These are phyloP conservation scores for Meteorus colon DNA, from an alignment of 2,888 invertebrate genomes.

Conservation along the genomic window DNA sequence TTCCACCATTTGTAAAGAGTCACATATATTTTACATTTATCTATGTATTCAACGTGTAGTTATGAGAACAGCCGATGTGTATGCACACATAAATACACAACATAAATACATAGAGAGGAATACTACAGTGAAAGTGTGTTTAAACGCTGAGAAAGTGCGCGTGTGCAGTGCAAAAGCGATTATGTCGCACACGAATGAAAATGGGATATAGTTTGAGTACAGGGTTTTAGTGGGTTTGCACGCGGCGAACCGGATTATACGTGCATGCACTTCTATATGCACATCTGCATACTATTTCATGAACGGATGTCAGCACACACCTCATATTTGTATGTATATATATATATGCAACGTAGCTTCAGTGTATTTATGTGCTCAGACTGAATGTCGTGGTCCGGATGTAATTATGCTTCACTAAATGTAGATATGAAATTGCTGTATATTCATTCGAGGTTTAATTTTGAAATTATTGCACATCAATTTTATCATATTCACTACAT, in stretches of 20 bases:
- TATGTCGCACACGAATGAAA: constrained; percentile 36
- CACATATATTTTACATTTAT: background rate
- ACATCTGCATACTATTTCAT: constrained; percentile 32
- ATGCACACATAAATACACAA: background rate
- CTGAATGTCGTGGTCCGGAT: constrained; percentile 23
- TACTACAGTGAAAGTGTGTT: background rate
- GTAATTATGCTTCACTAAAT: constrained; percentile 32
- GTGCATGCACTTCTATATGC: constrained; percentile 15
- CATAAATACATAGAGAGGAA: background rate
- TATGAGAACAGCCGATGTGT: background rate
- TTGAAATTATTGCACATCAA: constrained; percentile 20
- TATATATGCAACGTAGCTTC: background rate
- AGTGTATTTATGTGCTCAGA: constrained; percentile 32
- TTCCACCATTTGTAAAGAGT: background rate
- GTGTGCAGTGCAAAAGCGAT: constrained; percentile 28
- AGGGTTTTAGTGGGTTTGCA: constrained; percentile 36
- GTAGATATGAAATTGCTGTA: constrained; percentile 25
- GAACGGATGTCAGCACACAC: constrained; percentile 35
- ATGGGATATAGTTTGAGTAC: constrained; percentile 25
- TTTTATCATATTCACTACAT: background rate
- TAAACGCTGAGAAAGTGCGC: constrained; percentile 27
- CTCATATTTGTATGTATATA: background rate
- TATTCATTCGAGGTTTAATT: constrained; percentile 15
- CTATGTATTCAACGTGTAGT: background rate
- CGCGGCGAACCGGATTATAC: constrained; percentile 34